These are phyloP conservation scores for Hippocampus mohnikei DNA, from an alignment of 2,113 vertebrate genomes.

Conservation along the genomic window DNA sequence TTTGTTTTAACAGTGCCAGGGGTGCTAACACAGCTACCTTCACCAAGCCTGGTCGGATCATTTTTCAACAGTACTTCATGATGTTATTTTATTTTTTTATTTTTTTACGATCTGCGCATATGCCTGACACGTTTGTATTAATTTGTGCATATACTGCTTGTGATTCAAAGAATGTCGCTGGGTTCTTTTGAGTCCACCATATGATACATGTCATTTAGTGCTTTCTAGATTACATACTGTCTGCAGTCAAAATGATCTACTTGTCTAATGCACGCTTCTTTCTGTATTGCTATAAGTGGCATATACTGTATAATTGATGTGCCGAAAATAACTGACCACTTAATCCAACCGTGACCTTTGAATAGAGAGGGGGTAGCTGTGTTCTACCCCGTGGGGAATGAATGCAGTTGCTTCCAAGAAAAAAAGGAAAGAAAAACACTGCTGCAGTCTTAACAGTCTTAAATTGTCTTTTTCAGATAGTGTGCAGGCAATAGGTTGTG, in stretches of 20 bases:
- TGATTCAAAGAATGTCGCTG: background rate
- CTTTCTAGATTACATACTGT: background rate
- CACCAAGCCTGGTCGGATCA: background rate
- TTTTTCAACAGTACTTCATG: background rate
- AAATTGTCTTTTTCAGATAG: background rate
- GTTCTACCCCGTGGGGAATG: background rate
- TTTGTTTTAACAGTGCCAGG: conserved; percentile 44
- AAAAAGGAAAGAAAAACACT: background rate
- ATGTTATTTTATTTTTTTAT: background rate
- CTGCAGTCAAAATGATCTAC: background rate
- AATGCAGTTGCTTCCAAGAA: background rate
- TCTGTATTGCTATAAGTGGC: conserved; percentile 1
- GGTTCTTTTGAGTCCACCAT: background rate
- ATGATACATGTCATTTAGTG: background rate
- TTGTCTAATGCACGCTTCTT: background rate
- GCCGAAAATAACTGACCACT: conserved; percentile 11
- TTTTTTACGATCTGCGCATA: background rate
- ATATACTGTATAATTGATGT: conserved; percentile 16
- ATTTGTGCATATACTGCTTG: background rate
- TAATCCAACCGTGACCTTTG: background rate
- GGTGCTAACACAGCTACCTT: conserved; percentile 31
- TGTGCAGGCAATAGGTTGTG: background rate
- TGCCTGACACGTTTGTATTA: background rate
- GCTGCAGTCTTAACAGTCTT: background rate
- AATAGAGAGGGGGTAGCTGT: background rate